Base-by-base conservation (phyloP, 2,888 invertebrate genomes). In the Gymnoscelis rufifasciata region DNA sequence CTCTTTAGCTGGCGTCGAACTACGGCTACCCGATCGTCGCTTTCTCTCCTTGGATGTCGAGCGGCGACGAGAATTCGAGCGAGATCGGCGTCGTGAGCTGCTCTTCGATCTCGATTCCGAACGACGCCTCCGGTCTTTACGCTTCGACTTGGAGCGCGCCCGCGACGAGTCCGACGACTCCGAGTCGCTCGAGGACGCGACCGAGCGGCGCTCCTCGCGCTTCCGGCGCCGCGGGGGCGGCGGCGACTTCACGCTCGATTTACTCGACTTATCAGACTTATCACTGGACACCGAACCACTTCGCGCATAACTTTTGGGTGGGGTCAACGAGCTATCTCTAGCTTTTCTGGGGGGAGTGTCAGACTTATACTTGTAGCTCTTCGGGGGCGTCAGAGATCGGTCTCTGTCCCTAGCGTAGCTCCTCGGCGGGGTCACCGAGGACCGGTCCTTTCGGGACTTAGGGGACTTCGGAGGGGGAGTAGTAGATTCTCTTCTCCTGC, bases 241-340 rank as follows among this genome's bases (percentile, higher is more conserved):
- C 14, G 45, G 66, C 13, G 81, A 82, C 44, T 68, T 68, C 0
- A 78, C 82, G 51, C 71, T 78, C 0, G 72, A 52, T 35, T 43
- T 45, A 1, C 50, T 43, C 0, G 56, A 56, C 37, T 51, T 47
- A 13, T 62, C 67, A 13, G 81, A 82, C 45, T 69, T 68, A 1
- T 80, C 81, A 51, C 71, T 78, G 1, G 74, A 73, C 6, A 67
- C 64, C 0, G 78, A 77, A n/a, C 58, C 60, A 49, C 64, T 72
- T 48, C 79, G 65, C 1, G 78, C 78, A 46, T 88, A 87, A 54
- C 80, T 74, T 51, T 79, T 81, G 0, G 87, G 86, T 7, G 87
- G 86, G 5, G 87, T 86, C 35, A 86, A 54, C 0, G 83, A 82
- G 56, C 69, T 74, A 7, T 84, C 78, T 57, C 73, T 70, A 6